Base-by-base conservation (phyloP, 2,888 invertebrate genomes). In the Stenodera caucasica region DNA sequence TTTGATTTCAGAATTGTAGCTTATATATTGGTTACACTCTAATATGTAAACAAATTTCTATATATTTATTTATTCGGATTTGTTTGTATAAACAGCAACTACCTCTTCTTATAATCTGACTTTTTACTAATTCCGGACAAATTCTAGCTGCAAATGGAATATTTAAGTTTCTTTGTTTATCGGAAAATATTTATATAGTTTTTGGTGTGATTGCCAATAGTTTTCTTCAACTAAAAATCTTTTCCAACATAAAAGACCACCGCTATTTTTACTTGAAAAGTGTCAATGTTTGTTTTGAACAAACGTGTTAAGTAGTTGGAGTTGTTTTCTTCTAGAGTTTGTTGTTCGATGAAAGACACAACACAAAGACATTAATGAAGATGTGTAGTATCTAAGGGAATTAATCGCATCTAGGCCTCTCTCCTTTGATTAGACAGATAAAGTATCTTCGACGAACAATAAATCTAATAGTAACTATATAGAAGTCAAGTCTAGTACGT, bases 401-500 rank as follows among this genome's bases (percentile, higher is more conserved):
- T 45, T 45, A 45, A 45, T 45, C 12, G n/a, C 18, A 21, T 21
- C 6, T 23, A 2, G 12, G 0, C 23, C 9, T n/a, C 12, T 1
- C 12, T 7, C 21, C 45, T 45, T 23, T 45, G n/a, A 23, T 45
- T 45, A 6, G 45, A 45, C 11, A 40, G 1, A 18, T 37, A 40
- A 0, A 18, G 6, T 40, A 4, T 18, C 18, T 18, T 40, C 18
- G 40, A 40, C 45, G 32, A 50, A n/a, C 50, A 21, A 61, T 61
- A 57, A 57, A 61, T 61, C 53, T 40, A 21, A 53, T 12, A 53
- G 45, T 53, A 61, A 57, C 54, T 51, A 53, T 50, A 35, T 61
- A 61, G 57, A 53, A 52, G 49, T 35, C 18, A 57, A 61, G 57
- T 61, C 57, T 57, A 53, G 53, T 50, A 49, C 56, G 61, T 57